phyloP scores from a whole-genome alignment of 2,113 vertebrate genomes.

The Toxostoma redivivum region DNA sequence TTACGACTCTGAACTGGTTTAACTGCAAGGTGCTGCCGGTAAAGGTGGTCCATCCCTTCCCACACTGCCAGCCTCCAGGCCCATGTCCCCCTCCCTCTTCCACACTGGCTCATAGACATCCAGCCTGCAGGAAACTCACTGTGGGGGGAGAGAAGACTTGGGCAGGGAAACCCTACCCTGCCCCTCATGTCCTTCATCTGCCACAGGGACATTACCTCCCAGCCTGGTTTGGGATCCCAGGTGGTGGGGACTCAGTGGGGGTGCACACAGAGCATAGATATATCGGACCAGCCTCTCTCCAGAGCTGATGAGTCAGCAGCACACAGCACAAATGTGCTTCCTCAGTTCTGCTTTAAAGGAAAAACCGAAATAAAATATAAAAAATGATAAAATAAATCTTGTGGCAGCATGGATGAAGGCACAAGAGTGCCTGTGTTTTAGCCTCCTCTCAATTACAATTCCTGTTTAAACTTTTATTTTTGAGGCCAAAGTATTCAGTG shows the following conservation, averaged over 20 bases:
- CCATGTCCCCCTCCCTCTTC: background rate
- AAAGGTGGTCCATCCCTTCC: background rate
- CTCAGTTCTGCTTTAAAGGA: background rate
- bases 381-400: background rate
- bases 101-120: fast-evolving
- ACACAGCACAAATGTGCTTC: fast-evolving
- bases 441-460: background rate
- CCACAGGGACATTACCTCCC: fast-evolving
- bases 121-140: background rate
- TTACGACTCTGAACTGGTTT: background rate
- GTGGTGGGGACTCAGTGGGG: background rate
- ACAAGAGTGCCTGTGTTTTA: background rate
- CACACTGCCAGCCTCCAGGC: background rate
- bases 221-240: background rate
- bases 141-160: background rate
- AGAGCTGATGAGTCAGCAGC: background rate
- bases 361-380: background rate
- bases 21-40: background rate
- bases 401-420: fast-evolving
- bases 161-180: background rate
- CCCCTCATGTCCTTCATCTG: background rate
- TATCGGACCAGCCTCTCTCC: background rate
- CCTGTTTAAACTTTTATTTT: background rate
- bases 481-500: background rate
- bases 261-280: background rate